Base-by-base conservation (phyloP, 2,113 vertebrate genomes). In the Columba janthina region DNA sequence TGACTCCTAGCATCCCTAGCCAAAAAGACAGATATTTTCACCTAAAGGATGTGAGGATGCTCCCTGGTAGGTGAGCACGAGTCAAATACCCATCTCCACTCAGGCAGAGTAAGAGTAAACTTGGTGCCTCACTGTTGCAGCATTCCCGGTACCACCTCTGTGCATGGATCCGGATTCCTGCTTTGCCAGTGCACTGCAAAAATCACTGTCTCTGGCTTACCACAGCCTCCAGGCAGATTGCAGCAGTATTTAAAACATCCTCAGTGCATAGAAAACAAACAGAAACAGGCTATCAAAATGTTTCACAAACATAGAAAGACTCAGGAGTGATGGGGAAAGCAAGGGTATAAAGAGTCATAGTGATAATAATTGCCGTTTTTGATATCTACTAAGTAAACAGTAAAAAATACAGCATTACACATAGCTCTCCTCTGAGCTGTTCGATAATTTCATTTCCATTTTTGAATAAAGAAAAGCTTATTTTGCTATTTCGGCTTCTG, bases 401-500 rank as follows among this genome's bases (percentile, higher is more conserved):
- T 46, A 85, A 76, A 88, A 87, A 24, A 74, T 38, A 80, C 36
- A 85, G 26, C 19, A 46, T 56, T 91, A 53, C 76, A 58, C 3
- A 10, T 51, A 74, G 46, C 34, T 80, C 73, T 80, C 64, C n/a
- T 60, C 69, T 84, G 76, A 90, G 76, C 24, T 64, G 16, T 74
- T 88, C 71, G 90, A 95, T 90, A 67, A 61, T 83, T 94, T 88
- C 10, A 67, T 86, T 92, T 90, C 80, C 69, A 93, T 92, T 86
- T 96, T 8, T 84, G 76, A 93, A 93, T 90, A 87, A 57, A 96
- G 65, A 92, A 75, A 92, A 84, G 2, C 88, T 78, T 96, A 54
- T 93, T 94, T 97, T 90, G 65, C 79, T 85, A 90, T 90, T 95
- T 92, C 83, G 80, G 65, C 60, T 93, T 71, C 85, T 72, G 70